phyloP scores from a whole-genome alignment of 2,113 vertebrate genomes.

The Limnothrissa miodon region DNA sequence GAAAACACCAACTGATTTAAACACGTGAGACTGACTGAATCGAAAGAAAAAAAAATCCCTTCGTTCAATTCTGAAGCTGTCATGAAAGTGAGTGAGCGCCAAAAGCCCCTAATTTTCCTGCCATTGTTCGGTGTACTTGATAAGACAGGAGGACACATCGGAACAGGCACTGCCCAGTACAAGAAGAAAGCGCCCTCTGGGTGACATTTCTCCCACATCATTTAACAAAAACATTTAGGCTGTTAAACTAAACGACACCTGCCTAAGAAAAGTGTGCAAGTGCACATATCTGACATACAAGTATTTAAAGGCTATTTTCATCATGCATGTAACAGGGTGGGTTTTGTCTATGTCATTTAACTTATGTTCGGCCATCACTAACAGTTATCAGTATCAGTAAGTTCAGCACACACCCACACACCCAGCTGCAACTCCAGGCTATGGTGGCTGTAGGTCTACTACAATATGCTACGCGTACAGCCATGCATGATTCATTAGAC shows the following conservation, averaged over 20 bases:
- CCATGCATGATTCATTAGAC: not conserved
- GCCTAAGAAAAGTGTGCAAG: not conserved
- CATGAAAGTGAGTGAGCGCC: constrained; percentile 36
- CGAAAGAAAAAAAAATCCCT: not conserved
- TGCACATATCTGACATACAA: constrained; percentile 11
- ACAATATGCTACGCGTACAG: not conserved
- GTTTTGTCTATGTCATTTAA: no score
- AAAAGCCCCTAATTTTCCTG: constrained; percentile 55
- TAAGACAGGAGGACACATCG: constrained; percentile 41
- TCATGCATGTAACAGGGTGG: not conserved
- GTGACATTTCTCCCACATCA: not conserved
- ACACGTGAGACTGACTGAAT: not conserved
- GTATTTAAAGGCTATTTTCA: no score
- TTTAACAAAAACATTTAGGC: not conserved
- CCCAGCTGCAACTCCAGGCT: not conserved
- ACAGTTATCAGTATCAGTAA: not conserved
- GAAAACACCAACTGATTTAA: not conserved
- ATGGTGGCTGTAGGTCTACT: not conserved
- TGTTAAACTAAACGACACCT: not conserved
- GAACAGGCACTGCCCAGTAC: constrained; percentile 10
- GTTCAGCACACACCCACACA: not conserved
- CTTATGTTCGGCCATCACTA: not conserved
- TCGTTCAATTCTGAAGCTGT: not conserved
- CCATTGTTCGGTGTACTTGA: constrained; percentile 59
- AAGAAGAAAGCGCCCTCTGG: not conserved